phyloP scores from a whole-genome alignment of 1,140 invertebrate genomes.

The Apis mellifera region Amel_HAv3.1 CM009933.2:4707001-4707500 shows the following conservation, averaged over 20 bases:
- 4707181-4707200: slow-evolving; percentile 61
- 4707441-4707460: too few relatives aligned
- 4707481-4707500: neutral
- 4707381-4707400: neutral
- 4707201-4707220: slow-evolving; percentile 55
- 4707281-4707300: slow-evolving; percentile 6
- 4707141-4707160: slow-evolving; percentile 21
- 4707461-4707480: neutral
- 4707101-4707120: neutral
- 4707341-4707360: too few relatives aligned
- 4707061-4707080: slow-evolving; percentile 65
- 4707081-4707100: slow-evolving; percentile 55
- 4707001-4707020: slow-evolving; percentile 8
- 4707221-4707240: slow-evolving; percentile 39
- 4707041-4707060: slow-evolving; percentile 1
- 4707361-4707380: neutral
- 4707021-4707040: slow-evolving; percentile 1
- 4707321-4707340: neutral
- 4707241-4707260: slow-evolving; percentile 43
- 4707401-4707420: neutral
- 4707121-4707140: slow-evolving; percentile 19
- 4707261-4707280: slow-evolving; percentile 43
- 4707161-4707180: slow-evolving; percentile 55
- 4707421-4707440: slow-evolving; percentile 9
- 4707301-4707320: neutral